Evolutionary conservation across 2,113 vertebrate genomes (phyloP), one percentile per base, ranked within the genome.

Genomic region (Elgaria multicarinata): DNA sequence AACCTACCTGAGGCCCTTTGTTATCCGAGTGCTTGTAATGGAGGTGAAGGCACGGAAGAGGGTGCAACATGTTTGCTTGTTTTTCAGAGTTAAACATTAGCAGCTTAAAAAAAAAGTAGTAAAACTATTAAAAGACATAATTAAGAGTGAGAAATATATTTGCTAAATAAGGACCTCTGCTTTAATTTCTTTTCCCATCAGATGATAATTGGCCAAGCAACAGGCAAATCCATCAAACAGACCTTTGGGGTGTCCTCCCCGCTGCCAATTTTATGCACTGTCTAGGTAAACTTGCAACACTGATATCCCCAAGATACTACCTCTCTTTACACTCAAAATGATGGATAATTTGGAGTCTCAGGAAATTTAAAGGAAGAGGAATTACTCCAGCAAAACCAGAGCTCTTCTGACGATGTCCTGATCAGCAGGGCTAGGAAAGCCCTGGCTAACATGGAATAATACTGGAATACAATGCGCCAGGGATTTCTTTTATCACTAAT

Each of bases 21-120:
- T 97, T 98, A 94, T 99, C 98, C 44, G 97, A 97, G 93, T 98
- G 98, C 92, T 99, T 99, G 94, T 99, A 99, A 90, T 98, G 97
- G 94, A 99, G 97, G 93, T 99, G 99, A 94, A 99, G 98, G 95
- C 98, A 99, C 90, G 97, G 94, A 72, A 96, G 10, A 44, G 96
- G 85, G 5, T 96, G 94, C 10, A 94, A 94, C 67, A 97, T 97
- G 53, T 84, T 95, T 91, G 91, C 94, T 93, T 89, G 82, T 42
- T 95, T 95, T 93, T 97, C 90, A 91, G 95, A 97, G 93, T 95
- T 97, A 97, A 99, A 99, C 74, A 95, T 98, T 95, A 99, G 97
- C 92, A 99, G 98, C 99, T 99, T 76, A 91, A 88, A 94, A 95
- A 90, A 94, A 89, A 92, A 4, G 77, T 6, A 80, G 0, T 66